Evolutionary conservation across 2,888 invertebrate genomes (phyloP).

Genomic region (Pomacea canaliculata): DNA sequence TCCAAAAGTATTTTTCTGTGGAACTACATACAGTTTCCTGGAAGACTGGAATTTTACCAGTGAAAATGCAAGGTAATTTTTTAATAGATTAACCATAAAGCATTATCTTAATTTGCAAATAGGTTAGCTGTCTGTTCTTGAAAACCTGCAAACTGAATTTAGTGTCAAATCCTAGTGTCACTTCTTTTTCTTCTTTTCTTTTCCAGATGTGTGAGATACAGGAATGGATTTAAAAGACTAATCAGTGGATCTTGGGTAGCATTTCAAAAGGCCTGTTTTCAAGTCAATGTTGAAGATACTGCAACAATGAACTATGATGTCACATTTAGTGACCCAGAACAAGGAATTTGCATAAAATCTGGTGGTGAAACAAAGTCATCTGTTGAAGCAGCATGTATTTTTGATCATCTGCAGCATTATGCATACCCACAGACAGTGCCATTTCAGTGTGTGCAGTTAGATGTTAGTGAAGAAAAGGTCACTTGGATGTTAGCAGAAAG

Average conservation of each 20-base stretch:
- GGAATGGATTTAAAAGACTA: constrained; percentile 41
- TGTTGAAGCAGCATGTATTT: constrained; percentile 1
- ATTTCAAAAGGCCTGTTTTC: constrained; percentile 39
- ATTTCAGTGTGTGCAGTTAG: background rate
- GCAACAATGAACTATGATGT: constrained; percentile 21
- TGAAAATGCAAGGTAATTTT: constrained; percentile 33
- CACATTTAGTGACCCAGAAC: background rate
- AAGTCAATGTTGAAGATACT: constrained; percentile 36
- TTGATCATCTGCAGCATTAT: background rate
- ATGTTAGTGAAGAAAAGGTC: background rate
- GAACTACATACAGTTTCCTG: constrained; percentile 41
- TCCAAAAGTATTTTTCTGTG: constrained; percentile 37
- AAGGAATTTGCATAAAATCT: constrained; percentile 19
- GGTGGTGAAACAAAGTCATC: background rate
- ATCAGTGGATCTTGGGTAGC: constrained; percentile 40
- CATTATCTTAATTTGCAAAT: no score
- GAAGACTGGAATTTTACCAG: constrained; percentile 50
- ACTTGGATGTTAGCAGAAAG: constrained; percentile 1
- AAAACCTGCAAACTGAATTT: no score
- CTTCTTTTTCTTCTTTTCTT: background rate
- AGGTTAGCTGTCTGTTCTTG: no score
- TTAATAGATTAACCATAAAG: background rate
- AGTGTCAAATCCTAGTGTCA: no score
- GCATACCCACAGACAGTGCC: background rate
- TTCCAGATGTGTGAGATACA: constrained; percentile 23